Conservation (phyloP, 2,888 invertebrate genomes). For the Scelioninae gen. 1 region DNA sequence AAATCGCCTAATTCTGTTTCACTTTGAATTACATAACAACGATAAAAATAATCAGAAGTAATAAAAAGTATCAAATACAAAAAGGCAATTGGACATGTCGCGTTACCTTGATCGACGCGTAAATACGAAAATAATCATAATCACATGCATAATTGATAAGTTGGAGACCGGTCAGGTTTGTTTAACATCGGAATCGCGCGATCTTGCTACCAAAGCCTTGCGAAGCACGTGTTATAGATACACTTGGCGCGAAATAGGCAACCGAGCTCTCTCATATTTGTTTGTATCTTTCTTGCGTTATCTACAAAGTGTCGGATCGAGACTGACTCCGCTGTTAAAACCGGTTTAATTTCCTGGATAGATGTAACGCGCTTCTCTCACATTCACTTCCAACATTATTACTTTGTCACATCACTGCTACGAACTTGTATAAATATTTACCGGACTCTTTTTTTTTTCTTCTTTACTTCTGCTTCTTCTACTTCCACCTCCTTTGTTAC, state of each 20-base stretch:
- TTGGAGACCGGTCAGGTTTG: conserved; percentile 33
- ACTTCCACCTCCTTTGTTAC: conserved; percentile 5
- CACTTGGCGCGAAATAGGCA: conserved; percentile 26
- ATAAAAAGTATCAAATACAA: too few species aligned
- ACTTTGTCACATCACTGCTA: conserved; percentile 57
- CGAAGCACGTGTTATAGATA: conserved; percentile 61
- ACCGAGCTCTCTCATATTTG: conserved; percentile 28
- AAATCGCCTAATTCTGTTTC: too few species aligned
- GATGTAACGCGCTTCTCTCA: conserved; percentile 57
- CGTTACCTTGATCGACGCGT: conserved; percentile 25
- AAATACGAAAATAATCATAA: conserved; percentile 47
- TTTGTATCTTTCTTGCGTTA: conserved; percentile 56
- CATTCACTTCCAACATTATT: conserved; percentile 57
- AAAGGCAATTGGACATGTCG: background rate
- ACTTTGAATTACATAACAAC: too few species aligned
- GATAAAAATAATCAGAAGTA: too few species aligned
- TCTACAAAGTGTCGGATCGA: conserved; percentile 62
- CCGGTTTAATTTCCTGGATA: conserved; percentile 70
- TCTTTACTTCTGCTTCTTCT: background rate
- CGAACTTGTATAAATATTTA: conserved; percentile 60
- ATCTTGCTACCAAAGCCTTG: conserved; percentile 21
- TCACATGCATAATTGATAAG: conserved; percentile 54
- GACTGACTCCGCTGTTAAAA: conserved; percentile 48
- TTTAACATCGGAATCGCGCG: conserved; percentile 28
- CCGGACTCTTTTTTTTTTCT: conserved; percentile 16